Conservation (phyloP, 92 coral and sea anemone genomes). For the Meandrina meandrites region DNA sequence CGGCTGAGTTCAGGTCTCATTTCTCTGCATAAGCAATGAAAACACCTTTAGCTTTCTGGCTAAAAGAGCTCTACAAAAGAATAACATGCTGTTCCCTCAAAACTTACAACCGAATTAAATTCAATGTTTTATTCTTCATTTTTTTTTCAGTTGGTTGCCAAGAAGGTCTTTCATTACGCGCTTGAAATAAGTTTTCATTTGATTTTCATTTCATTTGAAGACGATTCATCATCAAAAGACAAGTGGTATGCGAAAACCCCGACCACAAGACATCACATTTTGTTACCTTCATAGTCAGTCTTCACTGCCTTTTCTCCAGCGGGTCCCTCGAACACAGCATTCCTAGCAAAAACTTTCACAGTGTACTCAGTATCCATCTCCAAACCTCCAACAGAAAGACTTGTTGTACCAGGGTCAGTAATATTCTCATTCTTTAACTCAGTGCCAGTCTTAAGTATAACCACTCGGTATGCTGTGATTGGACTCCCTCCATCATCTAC, state of each 20-base stretch:
- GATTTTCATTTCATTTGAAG: too few relatives aligned
- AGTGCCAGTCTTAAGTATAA: background rate
- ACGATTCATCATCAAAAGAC: too few relatives aligned
- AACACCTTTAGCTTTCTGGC: too few relatives aligned
- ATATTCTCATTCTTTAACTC: background rate
- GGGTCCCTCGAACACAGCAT: conserved; percentile 1
- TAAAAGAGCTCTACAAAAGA: too few relatives aligned
- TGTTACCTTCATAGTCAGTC: conserved; percentile 3
- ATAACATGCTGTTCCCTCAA: too few relatives aligned
- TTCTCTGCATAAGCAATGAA: too few relatives aligned
- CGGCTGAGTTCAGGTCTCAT: too few relatives aligned
- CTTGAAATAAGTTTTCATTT: too few relatives aligned
- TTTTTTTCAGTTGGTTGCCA: too few relatives aligned
- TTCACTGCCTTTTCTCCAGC: background rate
- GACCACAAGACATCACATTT: background rate
- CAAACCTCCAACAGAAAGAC: background rate
- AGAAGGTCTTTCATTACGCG: background rate
- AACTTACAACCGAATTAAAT: too few relatives aligned
- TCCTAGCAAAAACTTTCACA: background rate
- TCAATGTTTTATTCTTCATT: background rate
- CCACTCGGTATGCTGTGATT: background rate
- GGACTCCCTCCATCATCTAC: conserved; percentile 16
- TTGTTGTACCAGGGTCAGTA: background rate
- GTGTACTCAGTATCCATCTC: background rate
- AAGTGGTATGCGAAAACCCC: too few relatives aligned